phyloP scores from a whole-genome alignment of 2,113 vertebrate genomes.

The Vicugna pacos region DNA sequence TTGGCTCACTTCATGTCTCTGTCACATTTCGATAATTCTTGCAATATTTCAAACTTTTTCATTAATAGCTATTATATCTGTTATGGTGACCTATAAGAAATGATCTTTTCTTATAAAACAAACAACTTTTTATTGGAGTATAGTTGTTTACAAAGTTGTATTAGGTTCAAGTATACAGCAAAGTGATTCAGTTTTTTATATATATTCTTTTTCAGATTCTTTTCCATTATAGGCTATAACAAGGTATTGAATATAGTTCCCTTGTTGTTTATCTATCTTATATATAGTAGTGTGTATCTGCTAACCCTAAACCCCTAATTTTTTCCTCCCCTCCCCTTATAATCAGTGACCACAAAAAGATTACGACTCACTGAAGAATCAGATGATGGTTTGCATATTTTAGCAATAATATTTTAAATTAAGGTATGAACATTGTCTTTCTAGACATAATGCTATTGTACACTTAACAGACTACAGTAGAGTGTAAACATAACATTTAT shows the following conservation, averaged over 20 bases:
- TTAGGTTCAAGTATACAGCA: too few species aligned
- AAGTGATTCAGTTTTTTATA: too few species aligned
- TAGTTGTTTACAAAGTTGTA: too few species aligned
- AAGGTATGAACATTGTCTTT: not conserved
- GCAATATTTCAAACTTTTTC: not conserved
- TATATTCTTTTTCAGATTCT: too few species aligned
- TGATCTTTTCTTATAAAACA: not conserved
- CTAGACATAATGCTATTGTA: not conserved
- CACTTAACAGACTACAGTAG: not conserved
- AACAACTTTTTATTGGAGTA: too few species aligned
- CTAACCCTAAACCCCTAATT: too few species aligned
- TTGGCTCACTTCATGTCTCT: not conserved
- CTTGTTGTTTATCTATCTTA: too few species aligned
- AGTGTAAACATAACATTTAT: not conserved
- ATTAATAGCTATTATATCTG: not conserved
- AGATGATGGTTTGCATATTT: not conserved
- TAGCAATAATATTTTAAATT: not conserved
- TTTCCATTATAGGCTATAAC: too few species aligned
- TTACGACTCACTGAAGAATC: not conserved
- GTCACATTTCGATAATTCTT: not conserved
- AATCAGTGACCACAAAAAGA: not conserved
- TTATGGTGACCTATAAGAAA: not conserved
- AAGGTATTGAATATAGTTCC: too few species aligned
- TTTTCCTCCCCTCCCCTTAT: too few species aligned
- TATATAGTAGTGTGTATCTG: too few species aligned